Evolutionary conservation across 2,797 vertebrate genomes (phyloP).

Genomic region (Acanthornis magna): DNA sequence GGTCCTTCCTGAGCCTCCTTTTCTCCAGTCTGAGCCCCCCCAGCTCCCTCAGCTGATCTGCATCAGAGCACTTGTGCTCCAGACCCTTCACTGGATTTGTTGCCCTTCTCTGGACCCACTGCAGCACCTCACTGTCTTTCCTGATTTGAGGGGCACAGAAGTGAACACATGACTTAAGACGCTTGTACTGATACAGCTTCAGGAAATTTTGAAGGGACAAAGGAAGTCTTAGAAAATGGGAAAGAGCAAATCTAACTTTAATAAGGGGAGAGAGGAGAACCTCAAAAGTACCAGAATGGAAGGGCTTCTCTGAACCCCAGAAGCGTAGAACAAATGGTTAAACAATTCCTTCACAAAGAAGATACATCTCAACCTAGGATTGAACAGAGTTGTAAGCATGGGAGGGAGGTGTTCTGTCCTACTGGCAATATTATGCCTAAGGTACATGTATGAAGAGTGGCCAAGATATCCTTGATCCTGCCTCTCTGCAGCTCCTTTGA

Average conservation of each 20-base stretch:
- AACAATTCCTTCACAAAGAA: not conserved
- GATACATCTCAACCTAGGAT: not conserved
- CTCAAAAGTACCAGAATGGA: not conserved
- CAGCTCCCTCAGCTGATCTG: not conserved
- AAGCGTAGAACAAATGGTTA: not conserved
- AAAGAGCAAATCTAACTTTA: not conserved
- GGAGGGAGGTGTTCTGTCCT: not conserved
- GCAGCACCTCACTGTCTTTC: not conserved
- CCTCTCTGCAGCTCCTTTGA: not conserved
- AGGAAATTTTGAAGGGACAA: not conserved
- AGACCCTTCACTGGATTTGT: not conserved
- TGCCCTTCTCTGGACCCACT: not conserved
- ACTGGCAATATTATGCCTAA: not conserved
- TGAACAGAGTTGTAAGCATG: not conserved
- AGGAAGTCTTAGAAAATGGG: not conserved
- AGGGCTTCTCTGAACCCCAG: not conserved
- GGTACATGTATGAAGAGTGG: accelerated
- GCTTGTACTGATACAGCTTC: not conserved
- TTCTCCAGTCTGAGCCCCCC: not conserved
- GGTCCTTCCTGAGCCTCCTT: not conserved
- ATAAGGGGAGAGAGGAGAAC: not conserved
- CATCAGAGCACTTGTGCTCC: not conserved
- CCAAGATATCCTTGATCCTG: not conserved
- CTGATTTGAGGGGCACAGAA: not conserved
- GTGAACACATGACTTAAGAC: not conserved